A percentile compares a stretch with the other conserved stretches of the same genome.
Conservation (phyloP, 2,797 vertebrate species). For the Emys orbicularis region DNA sequence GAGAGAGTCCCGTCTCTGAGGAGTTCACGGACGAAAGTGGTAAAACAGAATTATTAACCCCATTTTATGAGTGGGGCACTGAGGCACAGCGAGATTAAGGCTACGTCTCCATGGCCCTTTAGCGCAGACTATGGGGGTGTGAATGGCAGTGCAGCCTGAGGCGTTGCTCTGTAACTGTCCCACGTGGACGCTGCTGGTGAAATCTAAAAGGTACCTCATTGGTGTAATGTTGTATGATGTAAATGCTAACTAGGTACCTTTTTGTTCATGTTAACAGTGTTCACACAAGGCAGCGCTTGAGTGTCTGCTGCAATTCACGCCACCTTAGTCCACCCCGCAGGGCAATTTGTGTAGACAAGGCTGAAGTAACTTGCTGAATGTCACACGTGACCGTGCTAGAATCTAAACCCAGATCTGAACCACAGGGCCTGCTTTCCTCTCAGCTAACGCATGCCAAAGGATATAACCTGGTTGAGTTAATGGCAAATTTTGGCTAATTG, state of each 20-base stretch:
- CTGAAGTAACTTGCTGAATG: not conserved
- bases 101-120: not conserved
- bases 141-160: not conserved
- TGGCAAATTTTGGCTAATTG: accelerated
- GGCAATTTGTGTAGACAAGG: not conserved
- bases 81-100: not conserved
- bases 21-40: accelerated
- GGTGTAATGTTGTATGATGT: no score
- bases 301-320: not conserved
- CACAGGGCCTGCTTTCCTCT: not conserved
- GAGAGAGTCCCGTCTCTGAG: accelerated
- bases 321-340: not conserved
- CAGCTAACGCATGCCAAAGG: not conserved
- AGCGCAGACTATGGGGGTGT: not conserved
- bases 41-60: accelerated
- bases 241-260: not conserved
- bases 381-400: not conserved
- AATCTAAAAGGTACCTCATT: not conserved
- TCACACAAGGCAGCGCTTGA: no score
- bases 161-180: not conserved
- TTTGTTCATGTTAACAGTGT: not conserved
- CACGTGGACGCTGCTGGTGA: not conserved
- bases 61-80: not conserved
- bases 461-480: not conserved
- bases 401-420: not conserved